phyloP scores from a whole-genome alignment of 2,888 invertebrate species.

The Prionchulus punctatus region DNA sequence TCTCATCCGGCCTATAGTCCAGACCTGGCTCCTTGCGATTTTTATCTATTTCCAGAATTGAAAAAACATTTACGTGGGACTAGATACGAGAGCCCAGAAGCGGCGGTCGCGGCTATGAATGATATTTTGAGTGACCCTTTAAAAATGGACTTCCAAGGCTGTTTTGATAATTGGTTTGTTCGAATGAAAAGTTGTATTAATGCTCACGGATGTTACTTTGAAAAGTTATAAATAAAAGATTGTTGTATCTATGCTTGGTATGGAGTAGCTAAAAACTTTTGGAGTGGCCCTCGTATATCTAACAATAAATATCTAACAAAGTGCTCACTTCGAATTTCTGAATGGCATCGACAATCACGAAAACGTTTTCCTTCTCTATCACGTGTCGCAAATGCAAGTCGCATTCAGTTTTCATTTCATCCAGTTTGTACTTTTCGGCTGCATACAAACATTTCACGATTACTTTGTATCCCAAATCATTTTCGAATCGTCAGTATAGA shows the following conservation, averaged over 20 bases:
- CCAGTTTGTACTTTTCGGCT: no score
- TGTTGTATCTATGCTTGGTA: background rate
- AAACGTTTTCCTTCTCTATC: no score
- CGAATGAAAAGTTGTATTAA: background rate
- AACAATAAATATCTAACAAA: no score
- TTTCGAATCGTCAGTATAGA: no score
- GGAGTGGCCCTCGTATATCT: background rate
- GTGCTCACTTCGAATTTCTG: no score
- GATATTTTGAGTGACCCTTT: background rate
- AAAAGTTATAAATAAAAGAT: background rate
- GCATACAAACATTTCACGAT: no score
- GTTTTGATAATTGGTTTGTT: background rate
- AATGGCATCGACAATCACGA: no score
- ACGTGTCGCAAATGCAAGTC: no score
- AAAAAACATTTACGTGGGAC: background rate
- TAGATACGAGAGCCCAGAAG: background rate
- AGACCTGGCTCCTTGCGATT: slow-evolving; percentile 1
- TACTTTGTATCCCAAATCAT: no score
- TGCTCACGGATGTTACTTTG: background rate
- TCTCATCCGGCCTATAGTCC: slow-evolving; percentile 1
- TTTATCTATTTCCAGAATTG: background rate
- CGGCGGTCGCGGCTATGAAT: background rate
- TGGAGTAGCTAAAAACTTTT: background rate
- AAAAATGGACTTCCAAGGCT: background rate
- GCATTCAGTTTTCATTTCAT: no score